Base-by-base conservation (phyloP, 2,797 vertebrate species). In the Dromococcyx pavoninus region DNA sequence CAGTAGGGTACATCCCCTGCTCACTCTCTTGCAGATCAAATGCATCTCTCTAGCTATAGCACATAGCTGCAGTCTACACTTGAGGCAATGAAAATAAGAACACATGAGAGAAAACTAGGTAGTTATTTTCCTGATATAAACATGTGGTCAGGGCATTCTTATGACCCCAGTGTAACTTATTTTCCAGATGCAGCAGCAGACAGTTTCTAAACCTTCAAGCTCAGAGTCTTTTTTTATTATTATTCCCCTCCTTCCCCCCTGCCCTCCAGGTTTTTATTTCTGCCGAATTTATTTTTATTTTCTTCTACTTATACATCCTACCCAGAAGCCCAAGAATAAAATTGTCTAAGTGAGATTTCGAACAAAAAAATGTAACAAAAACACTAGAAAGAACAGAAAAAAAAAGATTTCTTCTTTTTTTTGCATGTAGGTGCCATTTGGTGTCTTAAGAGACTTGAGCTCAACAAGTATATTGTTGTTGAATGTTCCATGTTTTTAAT, bases 191-290 rank as follows among this genome's bases (percentile, higher is more conserved):
- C 15, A 74, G 15, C 39, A 67, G 35, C 25, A 73, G 73, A 83
- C 27, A 73, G 32, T 91, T 90, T 81, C 57, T 85, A 94, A 96
- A 94, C 27, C 28, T 89, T 93, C 72, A 95, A 93, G 23, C 6
- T 67, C 35, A 35, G 32, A 92, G 37, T 62, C 48, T n/a, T 69
- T 28, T 28, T 66, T 74, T 46, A 37, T n/a, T 60, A 32, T 41
- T 78, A 24, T 78, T 54, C 7, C 39, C 39, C 10, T n/a, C 39
- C 7, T 73, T 41, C 43, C 43, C 43, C n/a, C n/a, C n/a, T 37
- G 8, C 24, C 18, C 21, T n/a, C 7, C 23, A 46, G 25, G 3
- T 78, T 25, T 92, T 65, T 82, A 82, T 87, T 65, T 69, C 32
- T 32, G 18, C 19, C 7, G 10, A 39, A 79, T 86, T 71, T 92